These are phyloP conservation scores for Labeo catla DNA, from an alignment of 2,113 vertebrate genomes.

Conservation along the genomic window DNA sequence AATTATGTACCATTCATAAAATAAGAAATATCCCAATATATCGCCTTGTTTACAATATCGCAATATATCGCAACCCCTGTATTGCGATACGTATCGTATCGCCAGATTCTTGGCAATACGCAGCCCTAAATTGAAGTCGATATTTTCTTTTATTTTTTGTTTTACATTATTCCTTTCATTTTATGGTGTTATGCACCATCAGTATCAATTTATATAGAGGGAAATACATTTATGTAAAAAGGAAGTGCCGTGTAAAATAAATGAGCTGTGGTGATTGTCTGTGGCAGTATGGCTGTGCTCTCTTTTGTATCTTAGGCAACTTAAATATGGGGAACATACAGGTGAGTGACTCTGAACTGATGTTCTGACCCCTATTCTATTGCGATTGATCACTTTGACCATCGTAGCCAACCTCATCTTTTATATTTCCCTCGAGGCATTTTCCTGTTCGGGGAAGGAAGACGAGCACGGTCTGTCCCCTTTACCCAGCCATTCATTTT, in stretches of 20 bases:
- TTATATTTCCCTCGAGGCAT: conserved; percentile 40
- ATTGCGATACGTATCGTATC: too few species aligned
- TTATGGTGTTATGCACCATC: neutral
- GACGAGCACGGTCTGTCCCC: neutral
- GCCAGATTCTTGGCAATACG: too few species aligned
- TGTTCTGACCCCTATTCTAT: conserved; percentile 36
- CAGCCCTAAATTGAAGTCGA: too few species aligned
- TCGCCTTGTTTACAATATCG: too few species aligned
- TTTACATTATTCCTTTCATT: neutral
- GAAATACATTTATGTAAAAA: conserved; percentile 3
- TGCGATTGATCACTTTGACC: conserved; percentile 45
- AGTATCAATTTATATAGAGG: neutral
- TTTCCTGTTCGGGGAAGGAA: conserved; percentile 25
- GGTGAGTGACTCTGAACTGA: conserved; percentile 20
- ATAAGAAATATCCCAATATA: too few species aligned
- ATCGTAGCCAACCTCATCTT: conserved; percentile 35
- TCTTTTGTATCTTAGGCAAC: conserved; percentile 7
- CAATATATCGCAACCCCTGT: too few species aligned
- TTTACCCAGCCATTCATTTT: neutral
- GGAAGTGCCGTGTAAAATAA: neutral
- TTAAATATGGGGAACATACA: conserved; percentile 21
- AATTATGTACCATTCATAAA: too few species aligned
- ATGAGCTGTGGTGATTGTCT: conserved; percentile 18
- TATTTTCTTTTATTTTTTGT: neutral
- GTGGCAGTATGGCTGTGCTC: neutral